Evolutionary conservation across 2,797 vertebrate genomes (phyloP).

Genomic region (Manis pentadactyla): DNA sequence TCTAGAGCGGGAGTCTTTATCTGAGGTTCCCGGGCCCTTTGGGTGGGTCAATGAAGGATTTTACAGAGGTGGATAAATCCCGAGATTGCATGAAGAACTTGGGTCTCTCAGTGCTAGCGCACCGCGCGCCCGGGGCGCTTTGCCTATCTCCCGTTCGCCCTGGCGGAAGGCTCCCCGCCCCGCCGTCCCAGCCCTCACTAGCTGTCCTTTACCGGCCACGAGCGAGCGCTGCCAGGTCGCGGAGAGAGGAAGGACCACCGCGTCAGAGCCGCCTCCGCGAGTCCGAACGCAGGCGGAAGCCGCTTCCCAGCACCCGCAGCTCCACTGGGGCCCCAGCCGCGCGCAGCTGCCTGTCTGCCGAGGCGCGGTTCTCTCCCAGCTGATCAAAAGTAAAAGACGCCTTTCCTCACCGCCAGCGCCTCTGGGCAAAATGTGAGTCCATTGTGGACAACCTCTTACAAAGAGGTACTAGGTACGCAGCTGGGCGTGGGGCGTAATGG

Average conservation of each 20-base stretch:
- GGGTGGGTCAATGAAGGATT: not conserved
- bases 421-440: not conserved
- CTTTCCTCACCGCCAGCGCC: not conserved
- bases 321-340: not conserved
- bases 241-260: not conserved
- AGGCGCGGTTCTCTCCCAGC: not conserved
- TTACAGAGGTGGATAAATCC: not conserved
- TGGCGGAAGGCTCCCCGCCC: rapidly evolving
- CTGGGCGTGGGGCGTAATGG: rapidly evolving
- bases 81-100: not conserved
- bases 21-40: not conserved
- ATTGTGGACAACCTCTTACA: not conserved
- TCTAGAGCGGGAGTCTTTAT: not conserved
- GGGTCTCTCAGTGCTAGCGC: too few species aligned
- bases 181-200: rapidly evolving
- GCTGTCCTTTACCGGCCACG: not conserved
- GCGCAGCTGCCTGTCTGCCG: not conserved
- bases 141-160: not conserved
- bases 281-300: not conserved
- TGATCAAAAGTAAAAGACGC: not conserved
- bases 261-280: not conserved
- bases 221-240: rapidly evolving
- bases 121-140: not conserved
- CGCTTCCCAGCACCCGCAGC: not conserved
- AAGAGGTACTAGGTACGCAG: not conserved